Conservation (phyloP, 2,888 invertebrate species). For the Hydriomena furcata region DNA sequence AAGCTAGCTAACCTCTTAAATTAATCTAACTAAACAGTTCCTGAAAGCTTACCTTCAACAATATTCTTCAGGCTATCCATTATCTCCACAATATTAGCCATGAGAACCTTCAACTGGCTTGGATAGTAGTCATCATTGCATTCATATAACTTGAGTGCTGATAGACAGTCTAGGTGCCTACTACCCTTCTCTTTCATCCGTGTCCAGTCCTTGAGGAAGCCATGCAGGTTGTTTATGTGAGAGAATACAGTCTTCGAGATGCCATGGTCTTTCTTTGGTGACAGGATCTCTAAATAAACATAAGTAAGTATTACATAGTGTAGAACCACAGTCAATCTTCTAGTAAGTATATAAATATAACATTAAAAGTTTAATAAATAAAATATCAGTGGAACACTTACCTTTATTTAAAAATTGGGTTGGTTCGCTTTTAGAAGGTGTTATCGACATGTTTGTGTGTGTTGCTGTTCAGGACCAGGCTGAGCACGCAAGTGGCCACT, state of each 20-base stretch:
- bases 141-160: constrained; percentile 61
- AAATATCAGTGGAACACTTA: no score
- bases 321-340: no score
- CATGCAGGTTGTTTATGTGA: constrained; percentile 62
- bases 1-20: no score
- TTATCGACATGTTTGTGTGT: constrained; percentile 62
- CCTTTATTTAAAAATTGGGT: constrained; percentile 55
- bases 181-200: constrained; percentile 61
- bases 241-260: constrained; percentile 68
- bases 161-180: constrained; percentile 56
- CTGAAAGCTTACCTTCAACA: constrained; percentile 53
- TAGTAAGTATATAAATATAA: no score
- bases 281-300: constrained; percentile 62
- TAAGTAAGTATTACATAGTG: no score
- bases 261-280: constrained; percentile 63
- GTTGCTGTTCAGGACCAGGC: no score
- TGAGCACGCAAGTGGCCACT: no score
- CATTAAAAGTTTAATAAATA: no score
- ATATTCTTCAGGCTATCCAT: constrained; percentile 53
- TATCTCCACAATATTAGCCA: constrained; percentile 55
- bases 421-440: constrained; percentile 47
- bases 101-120: constrained; percentile 54
- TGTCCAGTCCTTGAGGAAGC: constrained; percentile 60
- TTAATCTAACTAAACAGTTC: no score
- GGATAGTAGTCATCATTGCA: constrained; percentile 65